Conservation (phyloP, 2,888 invertebrate species). For the Pristionchus entomophagus region DNA sequence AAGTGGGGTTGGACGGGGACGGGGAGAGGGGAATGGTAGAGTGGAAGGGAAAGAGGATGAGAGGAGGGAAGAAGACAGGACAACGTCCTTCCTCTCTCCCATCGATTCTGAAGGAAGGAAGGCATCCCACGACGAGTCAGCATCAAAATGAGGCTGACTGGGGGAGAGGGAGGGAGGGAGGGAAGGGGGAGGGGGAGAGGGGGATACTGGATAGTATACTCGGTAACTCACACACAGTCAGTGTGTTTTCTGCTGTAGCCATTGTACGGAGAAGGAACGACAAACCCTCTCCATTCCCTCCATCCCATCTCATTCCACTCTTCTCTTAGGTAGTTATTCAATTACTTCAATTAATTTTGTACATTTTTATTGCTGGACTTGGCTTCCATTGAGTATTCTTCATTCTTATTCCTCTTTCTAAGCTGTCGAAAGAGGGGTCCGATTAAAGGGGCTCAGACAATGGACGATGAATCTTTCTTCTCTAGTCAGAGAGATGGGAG, state of each 20-base stretch:
- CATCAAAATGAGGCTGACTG: slow-evolving; percentile 18
- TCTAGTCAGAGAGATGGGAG: not conserved
- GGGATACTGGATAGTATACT: slow-evolving; percentile 22
- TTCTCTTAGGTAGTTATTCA: not conserved
- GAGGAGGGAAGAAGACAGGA: slow-evolving; percentile 7
- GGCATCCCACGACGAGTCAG: slow-evolving; percentile 12
- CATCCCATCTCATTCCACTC: not conserved
- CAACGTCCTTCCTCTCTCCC: slow-evolving; percentile 12
- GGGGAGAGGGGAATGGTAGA: not conserved
- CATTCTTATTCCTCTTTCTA: not conserved
- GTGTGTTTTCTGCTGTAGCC: not conserved
- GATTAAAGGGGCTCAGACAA: slow-evolving; percentile 18
- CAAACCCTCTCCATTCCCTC: not conserved
- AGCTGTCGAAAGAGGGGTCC: not conserved
- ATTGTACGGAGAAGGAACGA: not conserved
- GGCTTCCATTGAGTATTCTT: not conserved
- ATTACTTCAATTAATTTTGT: not conserved
- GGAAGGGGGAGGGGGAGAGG: not conserved
- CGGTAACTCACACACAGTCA: slow-evolving; percentile 9
- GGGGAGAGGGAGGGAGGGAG: not conserved
- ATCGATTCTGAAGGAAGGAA: slow-evolving; percentile 26
- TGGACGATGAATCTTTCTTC: not conserved
- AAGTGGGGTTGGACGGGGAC: not conserved
- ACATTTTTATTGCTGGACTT: not conserved
- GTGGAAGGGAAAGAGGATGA: not conserved